Base-by-base conservation (phyloP, 2,113 vertebrate species). In the Colistium nudipinnis region DNA sequence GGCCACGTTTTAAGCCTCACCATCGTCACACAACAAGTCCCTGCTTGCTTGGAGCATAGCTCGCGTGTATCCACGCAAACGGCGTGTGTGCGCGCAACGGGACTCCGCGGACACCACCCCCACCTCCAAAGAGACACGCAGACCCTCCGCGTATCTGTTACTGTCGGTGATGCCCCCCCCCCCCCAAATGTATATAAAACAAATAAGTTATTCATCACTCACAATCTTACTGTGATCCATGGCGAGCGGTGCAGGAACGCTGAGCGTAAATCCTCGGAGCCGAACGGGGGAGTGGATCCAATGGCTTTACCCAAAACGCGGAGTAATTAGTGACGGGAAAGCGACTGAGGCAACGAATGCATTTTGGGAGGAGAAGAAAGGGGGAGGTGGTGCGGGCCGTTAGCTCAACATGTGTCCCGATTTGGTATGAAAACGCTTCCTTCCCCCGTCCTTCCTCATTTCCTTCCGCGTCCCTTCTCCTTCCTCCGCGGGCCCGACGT, bases 151-250 rank as follows among this genome's bases (percentile, higher is more conserved):
- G 7, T 27, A 17, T 62, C 8, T 39, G 39, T 52, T 49, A 41
- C 17, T 25, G 10, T n/a, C 43, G 2, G 30, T n/a, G n/a, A n/a
- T n/a, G n/a, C n/a, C n/a, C n/a, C n/a, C n/a, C n/a, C n/a, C n/a
- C n/a, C n/a, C n/a, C n/a, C n/a, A n/a, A n/a, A n/a, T n/a, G n/a
- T n/a, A n/a, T n/a, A n/a, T n/a, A n/a, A n/a, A n/a, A n/a, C n/a
- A n/a, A n/a, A n/a, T n/a, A n/a, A n/a, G n/a, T n/a, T n/a, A n/a
- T n/a, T n/a, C n/a, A 45, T n/a, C 65, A 89, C 92, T 88, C 91
- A 94, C 93, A 65, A 94, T 93, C 81, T 93, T 94, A 76, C 84
- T 90, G 66, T 89, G 87, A 79, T 94, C 93, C 93, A 94, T 94
- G 77, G 60, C 85, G 1, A 62, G 77, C 66, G 53, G 24, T 20